These are phyloP conservation scores for Enteromius radiatus DNA, from an alignment of 2,797 vertebrate genomes.

Conservation along the genomic window DNA sequence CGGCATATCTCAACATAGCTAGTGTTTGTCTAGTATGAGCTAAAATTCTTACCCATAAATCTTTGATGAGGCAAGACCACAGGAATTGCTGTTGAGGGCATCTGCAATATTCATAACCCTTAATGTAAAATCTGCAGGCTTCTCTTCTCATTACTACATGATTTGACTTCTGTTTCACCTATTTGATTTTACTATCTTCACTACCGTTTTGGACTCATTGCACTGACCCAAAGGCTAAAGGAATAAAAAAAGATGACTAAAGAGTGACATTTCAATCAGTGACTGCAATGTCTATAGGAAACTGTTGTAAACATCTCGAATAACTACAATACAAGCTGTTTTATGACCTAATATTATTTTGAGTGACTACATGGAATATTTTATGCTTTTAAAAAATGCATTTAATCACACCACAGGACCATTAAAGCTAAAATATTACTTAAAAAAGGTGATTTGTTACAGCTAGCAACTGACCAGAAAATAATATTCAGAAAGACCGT, in stretches of 20 bases:
- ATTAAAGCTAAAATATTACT: neutral
- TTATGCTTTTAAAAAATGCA: neutral
- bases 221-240: conserved; percentile 18
- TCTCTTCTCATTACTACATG: conserved; percentile 3
- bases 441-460: neutral
- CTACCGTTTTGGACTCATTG: neutral
- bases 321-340: neutral
- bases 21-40: conserved; percentile 10
- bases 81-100: conserved; percentile 36
- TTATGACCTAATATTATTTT: neutral
- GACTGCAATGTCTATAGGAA: neutral
- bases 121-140: conserved; percentile 31
- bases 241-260: conserved; percentile 1
- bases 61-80: conserved; percentile 37
- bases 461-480: neutral
- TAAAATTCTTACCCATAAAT: conserved; percentile 36
- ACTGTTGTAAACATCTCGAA: neutral
- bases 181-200: neutral
- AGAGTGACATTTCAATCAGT: neutral
- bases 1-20: neutral
- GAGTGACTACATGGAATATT: neutral
- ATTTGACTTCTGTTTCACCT: conserved; percentile 25
- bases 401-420: neutral
- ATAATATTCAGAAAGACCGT: neutral
- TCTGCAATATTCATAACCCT: conserved; percentile 39